Evolutionary conservation across 2,888 invertebrate genomes (phyloP).

Genomic region (Steinernema hermaphroditum): DNA sequence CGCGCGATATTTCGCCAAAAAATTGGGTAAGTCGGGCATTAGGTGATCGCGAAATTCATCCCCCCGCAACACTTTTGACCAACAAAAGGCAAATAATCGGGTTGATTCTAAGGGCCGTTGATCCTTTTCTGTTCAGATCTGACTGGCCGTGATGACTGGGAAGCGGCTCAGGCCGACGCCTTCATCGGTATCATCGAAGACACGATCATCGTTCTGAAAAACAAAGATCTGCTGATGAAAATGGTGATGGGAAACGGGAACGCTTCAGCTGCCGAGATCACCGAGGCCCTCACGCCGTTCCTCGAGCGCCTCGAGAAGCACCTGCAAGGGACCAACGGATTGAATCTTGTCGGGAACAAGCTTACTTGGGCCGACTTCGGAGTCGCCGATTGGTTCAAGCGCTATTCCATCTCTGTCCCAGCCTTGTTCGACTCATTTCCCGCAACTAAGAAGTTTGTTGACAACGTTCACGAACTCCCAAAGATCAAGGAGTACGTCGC

Average conservation of each 20-base stretch:
- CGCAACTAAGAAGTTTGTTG: not conserved
- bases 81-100: too few relatives aligned
- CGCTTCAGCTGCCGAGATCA: not conserved
- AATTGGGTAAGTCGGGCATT: conserved; percentile 37
- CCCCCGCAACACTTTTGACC: too few relatives aligned
- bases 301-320: conserved; percentile 13
- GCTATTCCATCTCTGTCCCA: not conserved
- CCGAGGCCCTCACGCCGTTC: not conserved
- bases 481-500: conserved; percentile 16
- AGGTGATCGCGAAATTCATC: too few relatives aligned
- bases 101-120: not conserved
- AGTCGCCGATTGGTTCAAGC: conserved; percentile 7
- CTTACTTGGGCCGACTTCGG: conserved; percentile 13
- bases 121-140: not conserved
- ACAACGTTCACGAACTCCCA: not conserved
- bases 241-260: conserved; percentile 3
- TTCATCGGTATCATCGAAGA: conserved; percentile 17
- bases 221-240: not conserved
- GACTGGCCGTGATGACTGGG: not conserved
- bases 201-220: not conserved
- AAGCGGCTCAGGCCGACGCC: conserved; percentile 7
- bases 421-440: not conserved
- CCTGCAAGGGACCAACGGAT: not conserved
- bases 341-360: not conserved
- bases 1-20: conserved; percentile 44